Conservation (phyloP, 2,113 vertebrate species). For the Ranitomeya imitator region DNA sequence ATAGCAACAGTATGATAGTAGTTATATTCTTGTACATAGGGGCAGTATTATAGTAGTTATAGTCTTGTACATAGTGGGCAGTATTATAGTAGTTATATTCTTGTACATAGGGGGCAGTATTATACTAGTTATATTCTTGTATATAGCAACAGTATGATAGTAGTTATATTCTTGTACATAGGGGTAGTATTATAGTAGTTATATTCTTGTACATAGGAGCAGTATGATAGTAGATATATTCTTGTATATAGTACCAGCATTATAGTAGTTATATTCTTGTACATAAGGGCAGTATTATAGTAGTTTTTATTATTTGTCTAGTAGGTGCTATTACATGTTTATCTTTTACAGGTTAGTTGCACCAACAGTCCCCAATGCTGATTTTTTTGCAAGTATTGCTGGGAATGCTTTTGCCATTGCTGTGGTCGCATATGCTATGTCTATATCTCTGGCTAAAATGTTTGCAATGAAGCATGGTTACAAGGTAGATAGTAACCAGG, state of each 20-base stretch:
- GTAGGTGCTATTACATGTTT: slow-evolving; percentile 9
- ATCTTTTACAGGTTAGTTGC: slow-evolving; percentile 74
- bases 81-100: no score
- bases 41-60: no score
- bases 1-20: no score
- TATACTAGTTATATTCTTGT: no score
- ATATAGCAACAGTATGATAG: no score
- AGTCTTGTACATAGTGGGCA: no score
- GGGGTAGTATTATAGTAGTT: no score
- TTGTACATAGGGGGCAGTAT: no score
- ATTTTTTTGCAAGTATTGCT: slow-evolving; percentile 74
- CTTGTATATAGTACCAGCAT: background rate
- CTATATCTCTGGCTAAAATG: slow-evolving; percentile 91
- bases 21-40: no score
- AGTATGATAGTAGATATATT: background rate
- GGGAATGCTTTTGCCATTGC: slow-evolving; percentile 91
- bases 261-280: background rate
- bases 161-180: no score
- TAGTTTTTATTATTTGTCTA: background rate
- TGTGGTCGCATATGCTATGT: slow-evolving; percentile 89
- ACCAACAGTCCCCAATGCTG: slow-evolving; percentile 69
- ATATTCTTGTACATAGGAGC: no score
- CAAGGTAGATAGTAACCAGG: slow-evolving; percentile 96
- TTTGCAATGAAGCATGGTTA: slow-evolving; percentile 93
- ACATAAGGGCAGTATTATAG: background rate